Evolutionary conservation across 2,797 vertebrate genomes (phyloP), one percentile per base, ranked within the genome.

Genomic region (Bucorvus abyssinicus): DNA sequence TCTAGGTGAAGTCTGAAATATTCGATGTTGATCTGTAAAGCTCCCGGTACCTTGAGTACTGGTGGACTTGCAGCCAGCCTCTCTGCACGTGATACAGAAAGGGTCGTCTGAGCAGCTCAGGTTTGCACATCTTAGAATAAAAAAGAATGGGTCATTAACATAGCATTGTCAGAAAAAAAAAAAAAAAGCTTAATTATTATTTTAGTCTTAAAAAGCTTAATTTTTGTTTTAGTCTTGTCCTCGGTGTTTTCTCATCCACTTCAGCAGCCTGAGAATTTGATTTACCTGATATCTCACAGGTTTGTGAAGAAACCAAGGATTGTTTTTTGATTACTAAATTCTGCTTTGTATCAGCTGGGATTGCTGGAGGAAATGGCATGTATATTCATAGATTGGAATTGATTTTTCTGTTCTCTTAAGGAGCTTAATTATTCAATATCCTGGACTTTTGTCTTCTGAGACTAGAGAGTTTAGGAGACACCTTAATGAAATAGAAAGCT

Each of bases 391-490:
- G 52, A 82, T 70, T 73, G 34, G 24, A 86, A 96, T 93, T 84
- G 87, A 93, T 93, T 95, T 95, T 94, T 70, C 47, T 81, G 92
- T 92, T 80, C 89, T 93, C 36, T 90, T 88, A 94, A 90, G 49
- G 34, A 80, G 19, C 44, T 96, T 94, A 91, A 90, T 94, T 96
- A 91, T 90, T 96, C 87, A 94, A 12, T 88, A 94, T 76, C 59
- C 55, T 70, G 26, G 4, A 12, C 80, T 86, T 77, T 88, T 90
- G 59, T 70, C 80, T 84, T 88, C 52, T 70, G 55, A 84, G 23
- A 26, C 40, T 75, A 55, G 50, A 74, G 75, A 84, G 64, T 89
- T 71, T 81, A 95, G 55, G 69, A 81, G 69, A 27, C 19, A 76
- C 6, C 18, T 90, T 34, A 88, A n/a, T 63, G 55, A 93, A 75